Conservation (phyloP, 2,113 vertebrate species). For the Datnioides undecimradiatus region DNA sequence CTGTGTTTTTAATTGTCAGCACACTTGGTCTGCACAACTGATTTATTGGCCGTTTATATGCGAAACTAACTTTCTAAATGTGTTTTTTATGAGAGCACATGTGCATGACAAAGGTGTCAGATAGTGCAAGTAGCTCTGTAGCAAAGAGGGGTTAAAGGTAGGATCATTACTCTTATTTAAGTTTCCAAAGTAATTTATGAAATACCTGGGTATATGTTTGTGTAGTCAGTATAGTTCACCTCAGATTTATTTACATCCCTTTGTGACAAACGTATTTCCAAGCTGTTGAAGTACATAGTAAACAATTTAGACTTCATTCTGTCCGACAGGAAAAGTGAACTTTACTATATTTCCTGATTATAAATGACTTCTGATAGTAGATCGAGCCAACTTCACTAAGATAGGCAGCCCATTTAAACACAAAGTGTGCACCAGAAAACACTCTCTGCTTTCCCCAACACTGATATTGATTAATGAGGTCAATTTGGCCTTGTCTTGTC, state of each 20-base stretch:
- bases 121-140: neutral
- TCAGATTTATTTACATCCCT: neutral
- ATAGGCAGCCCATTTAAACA: conserved; percentile 25
- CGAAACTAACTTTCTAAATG: neutral
- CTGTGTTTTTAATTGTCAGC: neutral
- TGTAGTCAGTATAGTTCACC: neutral
- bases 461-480: conserved; percentile 68
- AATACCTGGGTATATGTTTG: neutral
- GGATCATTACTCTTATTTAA: neutral
- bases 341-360: conserved; percentile 24
- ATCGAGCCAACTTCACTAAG: conserved; percentile 8
- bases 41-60: too few relatives aligned
- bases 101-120: neutral
- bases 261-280: neutral
- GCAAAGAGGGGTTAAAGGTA: neutral
- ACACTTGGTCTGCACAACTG: neutral
- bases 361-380: conserved; percentile 19
- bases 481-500: conserved; percentile 66
- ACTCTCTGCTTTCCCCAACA: conserved; percentile 1
- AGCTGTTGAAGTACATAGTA: neutral
- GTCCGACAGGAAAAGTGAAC: conserved; percentile 7
- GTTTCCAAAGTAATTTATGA: neutral
- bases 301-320: neutral
- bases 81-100: neutral
- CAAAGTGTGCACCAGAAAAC: conserved; percentile 47